A percentile compares a stretch with the other conserved stretches of the same genome.
Evolutionary conservation across 2,888 invertebrate species (phyloP).

Genomic region (Hirtodrosophila alboralis): DNA sequence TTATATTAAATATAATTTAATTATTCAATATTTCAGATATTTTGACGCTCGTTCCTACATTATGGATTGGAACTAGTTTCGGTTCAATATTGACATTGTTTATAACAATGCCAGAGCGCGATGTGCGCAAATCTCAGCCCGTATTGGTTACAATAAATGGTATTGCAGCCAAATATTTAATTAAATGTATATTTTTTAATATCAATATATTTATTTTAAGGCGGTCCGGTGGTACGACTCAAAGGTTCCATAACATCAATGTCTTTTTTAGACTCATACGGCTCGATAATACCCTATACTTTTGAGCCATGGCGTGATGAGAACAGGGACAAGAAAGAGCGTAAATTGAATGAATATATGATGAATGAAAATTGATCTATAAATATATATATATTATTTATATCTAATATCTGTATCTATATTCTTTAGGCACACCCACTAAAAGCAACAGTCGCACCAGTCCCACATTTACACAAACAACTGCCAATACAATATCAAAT

Average conservation of each 20-base stretch:
- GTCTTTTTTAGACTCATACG: slow-evolving; percentile 98
- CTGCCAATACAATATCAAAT: slow-evolving; percentile 83
- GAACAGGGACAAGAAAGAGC: slow-evolving; percentile 85
- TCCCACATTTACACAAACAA: slow-evolving; percentile 87
- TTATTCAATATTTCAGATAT: slow-evolving; percentile 87
- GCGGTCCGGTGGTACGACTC: slow-evolving; percentile 97
- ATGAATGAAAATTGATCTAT: too few species aligned
- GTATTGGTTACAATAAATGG: slow-evolving; percentile 95
- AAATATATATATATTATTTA: too few species aligned
- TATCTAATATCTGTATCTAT: not conserved
- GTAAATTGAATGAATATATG: slow-evolving; percentile 63
- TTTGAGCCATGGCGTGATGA: slow-evolving; percentile 97
- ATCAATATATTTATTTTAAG: slow-evolving; percentile 85
- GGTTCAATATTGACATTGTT: slow-evolving; percentile 98
- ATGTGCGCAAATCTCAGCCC: slow-evolving; percentile 92
- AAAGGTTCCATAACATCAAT: slow-evolving; percentile 97
- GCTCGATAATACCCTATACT: slow-evolving; percentile 94
- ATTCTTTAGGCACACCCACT: slow-evolving; percentile 86
- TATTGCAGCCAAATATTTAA: slow-evolving; percentile 70
- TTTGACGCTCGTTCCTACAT: slow-evolving; percentile 91
- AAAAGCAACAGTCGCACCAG: slow-evolving; percentile 91
- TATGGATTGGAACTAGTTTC: slow-evolving; percentile 99
- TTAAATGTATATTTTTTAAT: not conserved
- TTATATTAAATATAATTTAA: slow-evolving; percentile 1
- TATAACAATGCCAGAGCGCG: slow-evolving; percentile 92